phyloP scores from a whole-genome alignment of 2,888 invertebrate species.

The Drosophila leonis region DNA sequence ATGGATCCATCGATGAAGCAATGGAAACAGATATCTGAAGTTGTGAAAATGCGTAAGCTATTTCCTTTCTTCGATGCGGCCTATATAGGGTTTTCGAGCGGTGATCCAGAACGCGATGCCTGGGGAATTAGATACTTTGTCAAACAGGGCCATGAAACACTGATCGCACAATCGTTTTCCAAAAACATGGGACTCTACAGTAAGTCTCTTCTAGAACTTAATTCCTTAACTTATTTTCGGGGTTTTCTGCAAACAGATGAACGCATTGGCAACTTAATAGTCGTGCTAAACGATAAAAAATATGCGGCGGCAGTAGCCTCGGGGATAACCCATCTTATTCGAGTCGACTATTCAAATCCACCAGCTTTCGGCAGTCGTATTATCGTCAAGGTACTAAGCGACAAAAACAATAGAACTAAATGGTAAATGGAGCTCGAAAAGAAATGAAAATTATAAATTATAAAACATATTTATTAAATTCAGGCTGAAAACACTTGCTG shows the following conservation, averaged over 20 bases:
- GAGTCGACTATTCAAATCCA: conserved; percentile 97
- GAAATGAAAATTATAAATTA: background rate
- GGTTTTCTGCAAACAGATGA: conserved; percentile 89
- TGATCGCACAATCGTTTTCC: conserved; percentile 97
- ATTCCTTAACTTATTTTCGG: background rate
- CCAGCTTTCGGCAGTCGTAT: conserved; percentile 96
- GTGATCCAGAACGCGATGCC: conserved; percentile 95
- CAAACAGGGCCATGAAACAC: conserved; percentile 92
- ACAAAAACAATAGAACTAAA: conserved; percentile 90
- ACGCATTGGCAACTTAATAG: conserved; percentile 94
- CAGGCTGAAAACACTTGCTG: conserved; percentile 7
- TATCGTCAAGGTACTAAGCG: conserved; percentile 92
- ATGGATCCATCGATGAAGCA: conserved; percentile 86
- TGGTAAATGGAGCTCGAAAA: conserved; percentile 88
- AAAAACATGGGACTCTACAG: conserved; percentile 99
- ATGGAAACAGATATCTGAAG: conserved; percentile 94
- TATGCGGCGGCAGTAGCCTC: conserved; percentile 89
- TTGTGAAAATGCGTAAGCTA: conserved; percentile 91
- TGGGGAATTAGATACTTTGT: conserved; percentile 95
- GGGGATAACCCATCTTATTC: conserved; percentile 92
- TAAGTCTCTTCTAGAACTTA: conserved; percentile 85
- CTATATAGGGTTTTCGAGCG: conserved; percentile 98
- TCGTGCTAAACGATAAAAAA: conserved; percentile 89
- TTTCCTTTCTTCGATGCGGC: conserved; percentile 96
- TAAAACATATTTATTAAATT: background rate